Base-by-base conservation (phyloP, 2,888 invertebrate species). In the Hyposoter dolosus region DNA sequence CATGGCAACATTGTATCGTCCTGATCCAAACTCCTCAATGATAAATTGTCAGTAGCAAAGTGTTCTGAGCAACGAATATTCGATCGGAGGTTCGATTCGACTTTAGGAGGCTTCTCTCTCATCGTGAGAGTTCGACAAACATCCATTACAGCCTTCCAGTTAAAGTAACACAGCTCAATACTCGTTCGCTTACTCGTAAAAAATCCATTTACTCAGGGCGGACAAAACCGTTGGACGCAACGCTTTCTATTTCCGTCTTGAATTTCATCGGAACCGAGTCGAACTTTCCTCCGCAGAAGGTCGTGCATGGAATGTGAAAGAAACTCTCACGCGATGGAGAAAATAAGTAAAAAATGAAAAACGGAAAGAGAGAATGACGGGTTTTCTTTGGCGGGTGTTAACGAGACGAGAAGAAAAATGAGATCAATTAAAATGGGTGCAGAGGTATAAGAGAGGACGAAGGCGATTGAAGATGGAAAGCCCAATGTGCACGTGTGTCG, bases 1-100 rank as follows among this genome's bases (percentile, higher is more conserved):
- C n/a, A n/a, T n/a, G n/a, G n/a, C n/a, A n/a, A n/a, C n/a, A n/a
- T n/a, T n/a, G n/a, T n/a, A n/a, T n/a, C n/a, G n/a, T n/a, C n/a
- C n/a, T n/a, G n/a, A n/a, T n/a, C n/a, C n/a, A n/a, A n/a, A n/a
- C n/a, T n/a, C n/a, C n/a, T n/a, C n/a, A n/a, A n/a, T n/a, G n/a
- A n/a, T n/a, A n/a, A 32, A 65, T 65, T n/a, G 65, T n/a, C 65
- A n/a, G 65, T 40, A 65, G 17, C 17, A 10, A n/a, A 65, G 35
- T 74, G 56, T 43, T 47, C 28, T 17, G 32, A 19, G 19, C 40
- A 43, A 60, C 69, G 74, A 69, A 79, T 75, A 80, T 84, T 78
- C 79, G 83, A 79, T 84, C 19, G 50, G 79, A 80, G 75, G 65
- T 84, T 84, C 79, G 79, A 84, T 84, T 17, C 28, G 56, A 60